A percentile compares a stretch with the other conserved stretches of the same genome.
phyloP scores from a whole-genome alignment of 2,797 vertebrate species.

The Triplophysa yarkandensis region DNA sequence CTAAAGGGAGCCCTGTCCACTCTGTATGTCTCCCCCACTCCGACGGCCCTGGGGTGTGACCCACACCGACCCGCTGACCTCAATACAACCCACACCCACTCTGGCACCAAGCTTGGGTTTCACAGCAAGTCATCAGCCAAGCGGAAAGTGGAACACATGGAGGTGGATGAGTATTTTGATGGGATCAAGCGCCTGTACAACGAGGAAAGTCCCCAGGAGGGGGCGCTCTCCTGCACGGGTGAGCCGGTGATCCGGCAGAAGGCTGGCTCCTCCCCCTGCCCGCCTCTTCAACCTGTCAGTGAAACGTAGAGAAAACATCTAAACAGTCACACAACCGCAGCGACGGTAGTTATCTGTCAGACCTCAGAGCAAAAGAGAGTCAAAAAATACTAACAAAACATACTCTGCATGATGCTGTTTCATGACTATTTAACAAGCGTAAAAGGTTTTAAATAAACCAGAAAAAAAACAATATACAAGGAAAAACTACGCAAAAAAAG shows the following conservation, averaged over 20 bases:
- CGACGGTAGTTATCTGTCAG: conserved; percentile 10
- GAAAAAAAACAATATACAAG: conserved; percentile 66
- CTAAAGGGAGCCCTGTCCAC: conserved; percentile 70
- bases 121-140: conserved; percentile 87
- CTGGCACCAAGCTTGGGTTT: conserved; percentile 70
- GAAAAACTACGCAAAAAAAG: conserved; percentile 68
- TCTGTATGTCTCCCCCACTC: conserved; percentile 7
- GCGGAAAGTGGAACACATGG: conserved; percentile 97
- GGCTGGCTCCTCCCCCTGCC: conserved; percentile 84
- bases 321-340: conserved; percentile 32
- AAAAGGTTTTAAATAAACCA: conserved; percentile 73
- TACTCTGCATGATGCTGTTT: conserved; percentile 73
- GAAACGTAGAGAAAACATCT: conserved; percentile 71
- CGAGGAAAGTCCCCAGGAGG: conserved; percentile 82
- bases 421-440: conserved; percentile 74
- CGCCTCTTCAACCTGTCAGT: conserved; percentile 87
- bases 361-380: conserved; percentile 68
- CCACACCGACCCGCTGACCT: conserved; percentile 42
- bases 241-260: conserved; percentile 62
- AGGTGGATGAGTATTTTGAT: conserved; percentile 95
- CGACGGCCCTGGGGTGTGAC: conserved; percentile 66
- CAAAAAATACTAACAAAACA: conserved; percentile 59
- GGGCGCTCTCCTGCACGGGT: conserved; percentile 60
- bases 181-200: conserved; percentile 97
- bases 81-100: conserved; percentile 55